Percentiles rank a stretch among this genome's conserved stretches.
phyloP scores from a whole-genome alignment of 2,797 vertebrate species.

The Botia almorhae region DNA sequence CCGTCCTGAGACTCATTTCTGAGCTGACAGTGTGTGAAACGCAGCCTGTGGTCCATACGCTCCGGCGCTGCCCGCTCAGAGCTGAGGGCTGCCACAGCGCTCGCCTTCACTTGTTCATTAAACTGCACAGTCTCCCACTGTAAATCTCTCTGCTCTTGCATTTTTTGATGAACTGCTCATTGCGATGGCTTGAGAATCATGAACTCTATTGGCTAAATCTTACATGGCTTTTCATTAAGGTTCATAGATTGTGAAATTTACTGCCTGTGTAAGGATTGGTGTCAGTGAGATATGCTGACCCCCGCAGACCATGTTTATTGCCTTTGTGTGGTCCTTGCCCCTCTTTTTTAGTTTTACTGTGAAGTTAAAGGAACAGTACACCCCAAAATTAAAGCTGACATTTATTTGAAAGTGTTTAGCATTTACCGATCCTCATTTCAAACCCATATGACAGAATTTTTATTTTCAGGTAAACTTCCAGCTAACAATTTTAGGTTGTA shows the following conservation, averaged over 20 bases:
- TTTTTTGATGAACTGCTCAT: conserved; percentile 28
- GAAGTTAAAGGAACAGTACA: background rate
- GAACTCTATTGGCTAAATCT: conserved; percentile 16
- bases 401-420: no score
- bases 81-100: conserved; percentile 15
- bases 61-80: background rate
- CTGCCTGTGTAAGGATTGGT: background rate
- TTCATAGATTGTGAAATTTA: conserved; percentile 24
- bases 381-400: background rate
- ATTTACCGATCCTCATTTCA: no score
- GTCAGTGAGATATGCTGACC: conserved; percentile 11
- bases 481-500: no score
- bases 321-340: background rate
- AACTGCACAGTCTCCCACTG: conserved; percentile 20
- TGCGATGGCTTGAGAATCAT: conserved; percentile 1
- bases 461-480: no score
- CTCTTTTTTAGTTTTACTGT: background rate
- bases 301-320: background rate
- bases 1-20: conserved; percentile 34
- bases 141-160: conserved; percentile 20
- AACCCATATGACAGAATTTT: no score
- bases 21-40: conserved; percentile 4
- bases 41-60: conserved; percentile 4
- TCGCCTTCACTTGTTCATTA: conserved; percentile 35
- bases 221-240: conserved; percentile 30